Evolutionary conservation across 2,797 vertebrate species (phyloP).

Genomic region (Enteromius radiatus): DNA sequence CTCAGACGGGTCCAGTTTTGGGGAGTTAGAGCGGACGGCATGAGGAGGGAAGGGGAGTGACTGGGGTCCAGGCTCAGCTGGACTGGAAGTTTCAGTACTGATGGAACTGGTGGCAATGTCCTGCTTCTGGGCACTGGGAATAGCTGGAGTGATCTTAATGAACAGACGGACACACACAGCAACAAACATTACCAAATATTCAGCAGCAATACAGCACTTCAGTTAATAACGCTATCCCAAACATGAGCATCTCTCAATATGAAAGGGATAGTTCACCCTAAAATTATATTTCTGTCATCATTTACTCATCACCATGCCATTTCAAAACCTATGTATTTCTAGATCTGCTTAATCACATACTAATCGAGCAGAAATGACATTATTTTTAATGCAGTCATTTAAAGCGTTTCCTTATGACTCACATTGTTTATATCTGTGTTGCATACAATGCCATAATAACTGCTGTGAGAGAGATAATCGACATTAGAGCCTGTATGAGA

Average conservation of each 20-base stretch:
- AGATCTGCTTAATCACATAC: neutral
- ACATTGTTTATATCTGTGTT: neutral
- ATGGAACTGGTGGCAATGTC: slow-evolving; percentile 80
- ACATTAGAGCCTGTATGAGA: neutral
- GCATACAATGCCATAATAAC: neutral
- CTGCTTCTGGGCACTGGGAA: slow-evolving; percentile 74
- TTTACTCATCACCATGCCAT: neutral
- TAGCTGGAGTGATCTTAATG: slow-evolving; percentile 58
- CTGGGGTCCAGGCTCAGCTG: slow-evolving; percentile 73
- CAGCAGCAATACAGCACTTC: neutral
- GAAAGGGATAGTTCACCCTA: neutral
- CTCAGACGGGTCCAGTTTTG: slow-evolving; percentile 92
- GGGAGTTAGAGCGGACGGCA: slow-evolving; percentile 83
- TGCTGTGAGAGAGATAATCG: neutral
- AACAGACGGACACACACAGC: slow-evolving; percentile 15
- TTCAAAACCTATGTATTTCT: neutral
- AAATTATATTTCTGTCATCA: neutral
- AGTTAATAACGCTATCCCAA: neutral
- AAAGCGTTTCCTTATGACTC: neutral
- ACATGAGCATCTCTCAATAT: neutral
- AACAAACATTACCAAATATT: slow-evolving; percentile 22
- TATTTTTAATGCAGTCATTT: neutral
- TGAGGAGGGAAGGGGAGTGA: slow-evolving; percentile 83
- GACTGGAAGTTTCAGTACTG: slow-evolving; percentile 81
- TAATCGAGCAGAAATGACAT: neutral